These are phyloP conservation scores for Hirundo rustica DNA, from an alignment of 2,797 vertebrate species.

Conservation along the genomic window DNA sequence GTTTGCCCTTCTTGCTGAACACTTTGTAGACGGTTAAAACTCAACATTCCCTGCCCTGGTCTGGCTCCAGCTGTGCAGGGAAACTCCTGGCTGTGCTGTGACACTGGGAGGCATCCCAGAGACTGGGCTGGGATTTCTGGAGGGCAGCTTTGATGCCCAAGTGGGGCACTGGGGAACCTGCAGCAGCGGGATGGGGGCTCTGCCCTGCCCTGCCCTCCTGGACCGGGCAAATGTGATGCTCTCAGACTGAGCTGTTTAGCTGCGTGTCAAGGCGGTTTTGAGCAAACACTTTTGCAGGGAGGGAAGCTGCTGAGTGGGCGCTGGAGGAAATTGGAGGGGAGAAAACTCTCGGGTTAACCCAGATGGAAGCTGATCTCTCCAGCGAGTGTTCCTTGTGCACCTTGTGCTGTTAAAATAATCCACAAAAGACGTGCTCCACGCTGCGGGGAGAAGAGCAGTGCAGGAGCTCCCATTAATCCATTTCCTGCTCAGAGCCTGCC, in stretches of 20 bases:
- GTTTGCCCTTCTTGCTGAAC: background rate
- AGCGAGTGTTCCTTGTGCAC: background rate
- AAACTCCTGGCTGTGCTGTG: background rate
- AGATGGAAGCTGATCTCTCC: conserved; percentile 18
- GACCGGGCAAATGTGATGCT: background rate
- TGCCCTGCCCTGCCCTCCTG: background rate
- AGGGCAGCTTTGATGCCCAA: background rate
- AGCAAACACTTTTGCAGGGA: background rate
- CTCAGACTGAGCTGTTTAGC: background rate
- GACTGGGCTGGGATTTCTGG: background rate
- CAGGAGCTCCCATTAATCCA: background rate
- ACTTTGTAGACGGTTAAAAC: background rate
- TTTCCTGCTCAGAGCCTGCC: conserved; percentile 15
- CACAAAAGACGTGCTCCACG: background rate
- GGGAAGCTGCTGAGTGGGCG: conserved; percentile 15
- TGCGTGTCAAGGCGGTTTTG: background rate
- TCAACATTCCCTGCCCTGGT: background rate
- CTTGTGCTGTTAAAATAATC: conserved; percentile 44
- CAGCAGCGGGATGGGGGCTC: accelerated
- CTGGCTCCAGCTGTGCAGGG: background rate
- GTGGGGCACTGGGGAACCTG: background rate
- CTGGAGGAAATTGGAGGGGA: background rate
- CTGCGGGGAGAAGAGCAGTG: background rate
- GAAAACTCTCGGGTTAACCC: background rate
- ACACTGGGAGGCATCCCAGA: background rate